Evolutionary conservation across 2,888 invertebrate genomes (phyloP), one percentile per base, ranked within the genome.

Genomic region (Oconnorella tubifera): DNA sequence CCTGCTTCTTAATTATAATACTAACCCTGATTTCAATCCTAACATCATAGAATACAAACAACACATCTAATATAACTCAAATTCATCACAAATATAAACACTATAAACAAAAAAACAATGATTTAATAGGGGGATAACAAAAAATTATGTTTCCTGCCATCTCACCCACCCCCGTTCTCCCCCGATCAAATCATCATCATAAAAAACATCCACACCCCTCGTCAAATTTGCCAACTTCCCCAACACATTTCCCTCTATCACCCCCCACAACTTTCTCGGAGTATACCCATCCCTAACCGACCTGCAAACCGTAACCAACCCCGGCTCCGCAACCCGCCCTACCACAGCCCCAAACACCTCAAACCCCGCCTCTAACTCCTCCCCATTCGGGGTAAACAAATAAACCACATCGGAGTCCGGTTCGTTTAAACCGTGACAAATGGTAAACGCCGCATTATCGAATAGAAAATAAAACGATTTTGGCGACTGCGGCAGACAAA

Each of bases 221-320:
- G 25, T 64, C 66, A 1, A 76, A 66, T 64, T 72, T 73, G 10
- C 58, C 62, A 65, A 76, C 65, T 64, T 72, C 73, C 14, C 58
- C 62, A 65, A 76, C 77, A 70, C 73, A 76, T 70, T 70, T 28
- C 61, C 60, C 63, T 78, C 78, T 29, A 78, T 76, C 3, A 61
- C 62, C 49, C 59, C 64, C 59, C 74, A 75, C 53, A 68, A 68
- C 25, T 71, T 51, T 59, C 76, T 73, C 2, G 78, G 78, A 1
- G 76, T 77, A 65, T 76, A 78, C 0, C 78, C 78, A 62, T 78
- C 77, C 51, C 78, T 62, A n/a, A 77, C 70, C 1, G 78, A 78
- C n/a, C 78, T 62, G 61, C 74, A 74, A 0, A 78, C 63, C 2
- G 78, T 77, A 3, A 77, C 72, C 19, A 76, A 49, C 14, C 33